phyloP scores from a whole-genome alignment of 2,888 invertebrate genomes.

The Cheilosia impressa region DNA sequence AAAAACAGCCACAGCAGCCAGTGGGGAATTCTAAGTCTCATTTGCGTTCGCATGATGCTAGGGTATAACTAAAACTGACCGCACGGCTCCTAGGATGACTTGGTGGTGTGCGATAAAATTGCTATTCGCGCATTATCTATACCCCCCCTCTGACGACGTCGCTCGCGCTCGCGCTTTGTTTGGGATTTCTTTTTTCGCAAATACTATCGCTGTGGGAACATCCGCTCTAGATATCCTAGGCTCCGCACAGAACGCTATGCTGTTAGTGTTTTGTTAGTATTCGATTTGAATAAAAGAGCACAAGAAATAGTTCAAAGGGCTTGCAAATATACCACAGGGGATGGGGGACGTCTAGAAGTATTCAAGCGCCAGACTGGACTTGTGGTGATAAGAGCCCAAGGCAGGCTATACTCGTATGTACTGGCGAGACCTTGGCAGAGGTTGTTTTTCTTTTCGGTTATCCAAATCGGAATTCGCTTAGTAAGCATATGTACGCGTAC shows the following conservation, averaged over 20 bases:
- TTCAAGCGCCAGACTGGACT: slow-evolving; percentile 56
- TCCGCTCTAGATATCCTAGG: slow-evolving; percentile 65
- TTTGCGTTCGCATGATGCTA: slow-evolving; percentile 64
- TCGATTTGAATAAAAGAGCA: slow-evolving; percentile 4
- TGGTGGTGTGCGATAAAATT: slow-evolving; percentile 55
- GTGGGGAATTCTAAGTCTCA: slow-evolving; percentile 34
- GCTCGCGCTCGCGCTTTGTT: slow-evolving; percentile 24
- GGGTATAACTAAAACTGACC: slow-evolving; percentile 52
- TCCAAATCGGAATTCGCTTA: slow-evolving; percentile 33
- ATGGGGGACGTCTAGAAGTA: slow-evolving; percentile 17
- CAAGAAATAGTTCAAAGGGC: slow-evolving; percentile 29
- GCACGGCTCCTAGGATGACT: slow-evolving; percentile 19
- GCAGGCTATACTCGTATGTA: background rate
- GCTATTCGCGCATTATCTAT: slow-evolving; percentile 37
- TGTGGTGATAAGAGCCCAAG: slow-evolving; percentile 52
- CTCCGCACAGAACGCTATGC: slow-evolving; percentile 12
- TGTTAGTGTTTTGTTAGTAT: slow-evolving; percentile 24
- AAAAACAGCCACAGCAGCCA: slow-evolving; percentile 53
- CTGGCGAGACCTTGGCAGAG: slow-evolving; percentile 55
- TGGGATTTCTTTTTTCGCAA: slow-evolving; percentile 61
- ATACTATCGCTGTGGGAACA: slow-evolving; percentile 68
- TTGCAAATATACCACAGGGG: slow-evolving; percentile 8
- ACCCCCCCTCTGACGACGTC: background rate
- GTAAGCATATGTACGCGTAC: background rate
- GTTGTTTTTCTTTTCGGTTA: slow-evolving; percentile 40